Conservation (phyloP, 2,797 vertebrate genomes). For the Arrhamphus sclerolepis region DNA sequence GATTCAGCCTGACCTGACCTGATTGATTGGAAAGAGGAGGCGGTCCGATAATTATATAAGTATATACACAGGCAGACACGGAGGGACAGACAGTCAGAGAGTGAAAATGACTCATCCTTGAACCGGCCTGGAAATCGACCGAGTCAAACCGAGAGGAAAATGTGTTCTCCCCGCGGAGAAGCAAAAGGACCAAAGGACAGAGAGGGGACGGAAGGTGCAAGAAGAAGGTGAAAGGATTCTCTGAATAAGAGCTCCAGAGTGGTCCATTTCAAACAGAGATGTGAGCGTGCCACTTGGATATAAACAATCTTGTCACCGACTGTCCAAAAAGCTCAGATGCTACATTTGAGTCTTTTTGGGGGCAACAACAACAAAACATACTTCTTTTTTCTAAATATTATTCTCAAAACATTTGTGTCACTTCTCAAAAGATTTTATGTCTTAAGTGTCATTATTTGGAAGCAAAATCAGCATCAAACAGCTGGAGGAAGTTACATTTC, state of each 20-base stretch:
- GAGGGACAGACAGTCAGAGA: slow-evolving; percentile 1
- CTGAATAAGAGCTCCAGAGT: not conserved
- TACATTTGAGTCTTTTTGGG: too few relatives aligned
- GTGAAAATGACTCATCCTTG: slow-evolving; percentile 58
- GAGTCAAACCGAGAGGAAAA: slow-evolving; percentile 65
- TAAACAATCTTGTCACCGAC: too few relatives aligned
- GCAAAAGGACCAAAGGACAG: slow-evolving; percentile 38
- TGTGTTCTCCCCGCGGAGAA: slow-evolving; percentile 49
- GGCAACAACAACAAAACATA: too few relatives aligned
- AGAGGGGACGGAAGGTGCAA: slow-evolving; percentile 19
- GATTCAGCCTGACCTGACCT: slow-evolving; percentile 37
- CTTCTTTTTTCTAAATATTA: too few relatives aligned
- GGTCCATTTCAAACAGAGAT: not conserved
- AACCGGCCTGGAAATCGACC: slow-evolving; percentile 61
- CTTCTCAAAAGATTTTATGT: too few relatives aligned
- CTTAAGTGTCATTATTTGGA: too few relatives aligned
- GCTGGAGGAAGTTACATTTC: too few relatives aligned
- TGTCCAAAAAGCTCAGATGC: too few relatives aligned
- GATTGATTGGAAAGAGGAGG: slow-evolving; percentile 19
- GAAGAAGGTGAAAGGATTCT: slow-evolving; percentile 21
- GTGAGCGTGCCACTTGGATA: too few relatives aligned
- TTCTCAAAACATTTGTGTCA: too few relatives aligned
- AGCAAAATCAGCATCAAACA: too few relatives aligned
- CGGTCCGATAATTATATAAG: slow-evolving; percentile 37
- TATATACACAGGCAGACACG: slow-evolving; percentile 1